Evolutionary conservation across 2,888 invertebrate genomes (phyloP).

Genomic region (Tipula helvola): DNA sequence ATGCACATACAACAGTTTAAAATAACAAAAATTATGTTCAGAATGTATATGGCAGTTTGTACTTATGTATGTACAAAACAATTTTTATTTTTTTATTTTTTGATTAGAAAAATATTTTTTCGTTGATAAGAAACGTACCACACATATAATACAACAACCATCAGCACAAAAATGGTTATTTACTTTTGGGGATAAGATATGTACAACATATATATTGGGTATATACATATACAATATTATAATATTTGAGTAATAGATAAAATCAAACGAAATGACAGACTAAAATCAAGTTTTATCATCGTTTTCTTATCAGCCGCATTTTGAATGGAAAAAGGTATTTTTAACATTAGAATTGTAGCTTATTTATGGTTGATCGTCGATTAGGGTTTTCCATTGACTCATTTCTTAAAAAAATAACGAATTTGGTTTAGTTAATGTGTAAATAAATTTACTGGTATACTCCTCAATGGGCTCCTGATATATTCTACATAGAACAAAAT

Average conservation of each 20-base stretch:
- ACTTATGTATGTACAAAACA: background rate
- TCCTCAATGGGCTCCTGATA: too few relatives aligned
- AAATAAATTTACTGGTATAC: too few relatives aligned
- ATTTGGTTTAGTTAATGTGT: too few relatives aligned
- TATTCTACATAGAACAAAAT: too few relatives aligned
- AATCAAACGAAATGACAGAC: background rate
- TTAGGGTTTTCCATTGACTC: background rate
- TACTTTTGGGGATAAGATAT: background rate
- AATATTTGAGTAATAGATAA: background rate
- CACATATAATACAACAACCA: background rate
- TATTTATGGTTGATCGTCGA: background rate
- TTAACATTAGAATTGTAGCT: background rate
- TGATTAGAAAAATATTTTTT: background rate
- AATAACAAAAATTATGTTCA: background rate
- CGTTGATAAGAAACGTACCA: background rate
- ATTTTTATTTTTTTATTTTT: background rate
- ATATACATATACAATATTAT: too few relatives aligned
- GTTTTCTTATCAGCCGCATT: background rate
- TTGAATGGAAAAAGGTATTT: background rate
- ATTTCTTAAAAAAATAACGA: too few relatives aligned
- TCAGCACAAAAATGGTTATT: background rate
- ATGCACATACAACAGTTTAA: conserved; percentile 4
- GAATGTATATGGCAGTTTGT: background rate
- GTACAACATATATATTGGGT: background rate
- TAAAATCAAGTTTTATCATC: background rate